Evolutionary conservation across 2,888 invertebrate genomes (phyloP).

Genomic region (Catotricha subobsoleta): DNA sequence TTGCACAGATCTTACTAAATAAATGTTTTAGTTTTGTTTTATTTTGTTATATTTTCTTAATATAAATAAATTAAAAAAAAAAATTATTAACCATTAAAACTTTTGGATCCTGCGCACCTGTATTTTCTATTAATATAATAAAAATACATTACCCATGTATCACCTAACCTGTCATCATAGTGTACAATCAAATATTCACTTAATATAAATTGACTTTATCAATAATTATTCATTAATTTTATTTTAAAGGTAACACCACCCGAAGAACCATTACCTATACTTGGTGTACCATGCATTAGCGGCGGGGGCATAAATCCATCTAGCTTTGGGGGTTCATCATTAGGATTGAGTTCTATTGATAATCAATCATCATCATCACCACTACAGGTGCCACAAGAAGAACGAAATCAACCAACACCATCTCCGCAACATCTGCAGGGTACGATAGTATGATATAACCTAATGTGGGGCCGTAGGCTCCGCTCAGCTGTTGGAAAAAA

Average conservation of each 20-base stretch:
- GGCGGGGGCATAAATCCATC: constrained; percentile 14
- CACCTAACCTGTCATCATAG: too few species aligned
- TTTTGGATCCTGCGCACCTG: too few species aligned
- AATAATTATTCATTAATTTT: too few species aligned
- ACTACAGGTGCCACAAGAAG: constrained; percentile 35
- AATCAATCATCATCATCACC: constrained; percentile 31
- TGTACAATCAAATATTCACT: too few species aligned
- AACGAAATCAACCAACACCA: constrained; percentile 22
- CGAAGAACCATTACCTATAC: constrained; percentile 34
- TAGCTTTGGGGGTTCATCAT: constrained; percentile 17
- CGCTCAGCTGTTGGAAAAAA: constrained; percentile 55
- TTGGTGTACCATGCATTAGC: constrained; percentile 25
- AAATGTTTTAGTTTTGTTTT: too few species aligned
- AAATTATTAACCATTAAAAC: too few species aligned
- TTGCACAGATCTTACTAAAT: too few species aligned
- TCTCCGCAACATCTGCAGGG: constrained; percentile 62
- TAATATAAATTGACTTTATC: too few species aligned
- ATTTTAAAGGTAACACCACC: constrained; percentile 41
- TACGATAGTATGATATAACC: constrained; percentile 89
- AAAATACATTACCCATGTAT: too few species aligned
- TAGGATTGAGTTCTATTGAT: constrained; percentile 25
- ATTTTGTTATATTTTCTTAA: too few species aligned
- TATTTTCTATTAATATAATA: too few species aligned
- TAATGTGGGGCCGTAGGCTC: constrained; percentile 79
- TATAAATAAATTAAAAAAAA: too few species aligned